Evolutionary conservation across 1,140 invertebrate species (phyloP).

Genomic region (Lordiphosa collinella): DNA sequence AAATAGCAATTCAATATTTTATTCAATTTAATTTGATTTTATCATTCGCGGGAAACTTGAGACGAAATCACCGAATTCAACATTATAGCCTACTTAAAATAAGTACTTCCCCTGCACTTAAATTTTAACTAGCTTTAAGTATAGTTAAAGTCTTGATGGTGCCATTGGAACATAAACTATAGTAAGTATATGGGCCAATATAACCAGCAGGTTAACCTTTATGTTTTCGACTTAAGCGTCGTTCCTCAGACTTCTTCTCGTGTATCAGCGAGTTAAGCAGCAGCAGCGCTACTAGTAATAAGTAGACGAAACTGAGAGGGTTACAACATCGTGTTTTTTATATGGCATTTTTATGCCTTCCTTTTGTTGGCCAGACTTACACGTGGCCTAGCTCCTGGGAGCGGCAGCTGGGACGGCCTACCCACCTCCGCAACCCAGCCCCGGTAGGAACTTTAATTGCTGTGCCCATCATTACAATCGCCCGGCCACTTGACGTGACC

Average conservation of each 20-base stretch:
- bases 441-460: slow-evolving; percentile 57
- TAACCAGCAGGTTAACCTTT: slow-evolving; percentile 55
- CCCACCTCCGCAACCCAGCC: slow-evolving; percentile 7
- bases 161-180: slow-evolving; percentile 32
- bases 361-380: slow-evolving; percentile 55
- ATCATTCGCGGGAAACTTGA: too few relatives aligned
- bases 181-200: slow-evolving; percentile 38
- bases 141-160: slow-evolving; percentile 32
- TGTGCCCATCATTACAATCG: slow-evolving; percentile 72
- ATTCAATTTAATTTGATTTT: too few relatives aligned
- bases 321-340: slow-evolving; percentile 53
- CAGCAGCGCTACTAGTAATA: slow-evolving; percentile 4
- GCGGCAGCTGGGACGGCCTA: slow-evolving; percentile 33
- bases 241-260: slow-evolving; percentile 25
- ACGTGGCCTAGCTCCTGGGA: slow-evolving; percentile 20
- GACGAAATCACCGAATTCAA: slow-evolving; percentile 18
- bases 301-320: too few relatives aligned
- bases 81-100: slow-evolving; percentile 23
- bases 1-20: too few relatives aligned
- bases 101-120: slow-evolving; percentile 2
- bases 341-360: slow-evolving; percentile 65
- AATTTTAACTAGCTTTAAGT: slow-evolving; percentile 49
- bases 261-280: slow-evolving; percentile 3
- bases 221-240: slow-evolving; percentile 51
- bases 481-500: slow-evolving; percentile 43